Evolutionary conservation across 2,113 vertebrate genomes (phyloP).

Genomic region (Crypturellus undulatus): DNA sequence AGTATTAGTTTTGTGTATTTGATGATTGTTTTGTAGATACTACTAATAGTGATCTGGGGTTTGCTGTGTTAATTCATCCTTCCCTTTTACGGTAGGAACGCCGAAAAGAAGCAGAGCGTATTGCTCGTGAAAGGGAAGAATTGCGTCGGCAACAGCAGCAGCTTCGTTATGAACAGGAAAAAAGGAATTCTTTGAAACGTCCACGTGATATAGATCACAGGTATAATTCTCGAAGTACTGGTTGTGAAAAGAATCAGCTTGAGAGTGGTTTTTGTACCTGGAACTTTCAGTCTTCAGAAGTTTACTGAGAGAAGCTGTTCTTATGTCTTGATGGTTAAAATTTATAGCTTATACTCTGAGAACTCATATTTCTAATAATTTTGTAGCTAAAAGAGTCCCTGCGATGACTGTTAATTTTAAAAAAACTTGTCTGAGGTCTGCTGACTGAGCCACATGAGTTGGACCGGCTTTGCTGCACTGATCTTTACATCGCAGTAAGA

Average conservation of each 20-base stretch:
- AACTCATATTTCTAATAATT: not conserved
- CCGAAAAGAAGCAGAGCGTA: slow-evolving; percentile 94
- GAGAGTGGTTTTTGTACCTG: not conserved
- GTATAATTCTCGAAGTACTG: slow-evolving; percentile 62
- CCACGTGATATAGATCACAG: slow-evolving; percentile 93
- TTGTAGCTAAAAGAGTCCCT: not conserved
- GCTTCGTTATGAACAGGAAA: slow-evolving; percentile 97
- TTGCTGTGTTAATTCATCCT: not conserved
- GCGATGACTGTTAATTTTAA: not conserved
- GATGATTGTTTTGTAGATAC: not conserved
- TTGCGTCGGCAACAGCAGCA: slow-evolving; percentile 95
- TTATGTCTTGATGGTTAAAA: not conserved
- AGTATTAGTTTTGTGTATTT: not conserved
- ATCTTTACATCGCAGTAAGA: not conserved
- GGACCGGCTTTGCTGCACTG: not conserved
- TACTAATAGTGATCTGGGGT: not conserved
- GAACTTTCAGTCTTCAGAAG: not conserved
- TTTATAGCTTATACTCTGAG: not conserved
- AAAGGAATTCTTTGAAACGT: slow-evolving; percentile 94
- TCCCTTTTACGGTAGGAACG: slow-evolving; percentile 82
- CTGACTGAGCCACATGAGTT: not conserved
- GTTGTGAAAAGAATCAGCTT: not conserved
- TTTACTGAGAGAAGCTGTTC: not conserved
- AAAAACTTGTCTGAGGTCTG: not conserved
- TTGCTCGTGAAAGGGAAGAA: slow-evolving; percentile 93